Evolutionary conservation across 2,888 invertebrate genomes (phyloP), one percentile per base, ranked within the genome.

Genomic region (Iphiclides podalirius): DNA sequence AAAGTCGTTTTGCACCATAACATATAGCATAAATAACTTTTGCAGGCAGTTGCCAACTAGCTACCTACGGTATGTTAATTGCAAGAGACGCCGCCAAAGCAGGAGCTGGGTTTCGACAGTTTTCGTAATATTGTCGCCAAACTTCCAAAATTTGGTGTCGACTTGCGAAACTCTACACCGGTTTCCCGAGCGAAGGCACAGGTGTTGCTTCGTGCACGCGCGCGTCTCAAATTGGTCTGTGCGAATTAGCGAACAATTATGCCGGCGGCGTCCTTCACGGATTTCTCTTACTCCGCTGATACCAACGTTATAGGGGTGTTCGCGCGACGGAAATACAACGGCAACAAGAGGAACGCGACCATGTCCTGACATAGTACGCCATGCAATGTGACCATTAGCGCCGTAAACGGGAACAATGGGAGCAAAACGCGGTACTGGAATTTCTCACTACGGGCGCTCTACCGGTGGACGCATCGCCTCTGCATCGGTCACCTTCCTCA

Each of bases 301-400:
- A 9, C 47, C 47, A 52, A 43, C 52, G 54, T 55, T 55, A 51
- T 38, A 37, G 16, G 70, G 66, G 68, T 64, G 54, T 52, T 52
- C 17, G 40, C 64, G 67, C 64, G 68, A 72, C 74, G 58, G 59
- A 77, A 79, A 79, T 78, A 75, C 76, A 65, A 65, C 49, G 54
- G 48, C 62, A 75, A 77, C 63, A 72, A 70, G 67, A 74, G 61
- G 48, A 72, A 57, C 59, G 56, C 36, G 62, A 59, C 57, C 61
- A 61, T 70, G 64, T 70, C 73, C 70, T 72, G 76, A 76, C 74
- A 75, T 68, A 72, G 70, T 72, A 70, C 67, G 77, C 70, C 72
- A 68, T 75, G 83, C 81, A 79, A 84, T 83, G 84, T 82, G 84
- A 83, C 84, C 82, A 84, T 85, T 84, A 82, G 74, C 65, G 69